Percentiles rank a stretch among this genome's conserved stretches.
phyloP scores from a whole-genome alignment of 1,140 invertebrate genomes.

The Phenacoccus solenopsis region DNA sequence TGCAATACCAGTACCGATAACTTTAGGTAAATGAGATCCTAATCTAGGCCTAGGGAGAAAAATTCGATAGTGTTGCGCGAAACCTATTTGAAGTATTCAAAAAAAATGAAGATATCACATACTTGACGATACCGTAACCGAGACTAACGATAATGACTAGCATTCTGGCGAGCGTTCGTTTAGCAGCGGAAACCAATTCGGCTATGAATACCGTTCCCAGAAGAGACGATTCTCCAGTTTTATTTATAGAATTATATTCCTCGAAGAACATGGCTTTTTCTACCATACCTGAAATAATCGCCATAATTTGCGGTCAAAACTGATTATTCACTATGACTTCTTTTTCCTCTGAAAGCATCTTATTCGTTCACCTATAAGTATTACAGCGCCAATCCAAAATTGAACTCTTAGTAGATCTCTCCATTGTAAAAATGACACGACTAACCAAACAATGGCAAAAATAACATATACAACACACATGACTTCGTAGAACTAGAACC shows the following conservation, averaged over 20 bases:
- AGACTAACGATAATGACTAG: constrained; percentile 85
- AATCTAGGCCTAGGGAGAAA: constrained; percentile 54
- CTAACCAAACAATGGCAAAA: constrained; percentile 69
- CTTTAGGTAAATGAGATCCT: constrained; percentile 70
- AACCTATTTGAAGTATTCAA: background rate
- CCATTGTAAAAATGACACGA: constrained; percentile 75
- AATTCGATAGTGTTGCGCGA: background rate
- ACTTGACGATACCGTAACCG: constrained; percentile 93
- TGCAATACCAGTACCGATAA: constrained; percentile 63
- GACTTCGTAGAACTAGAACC: constrained; percentile 68
- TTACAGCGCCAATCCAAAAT: constrained; percentile 88
- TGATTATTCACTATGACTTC: too few relatives aligned
- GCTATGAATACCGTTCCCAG: constrained; percentile 59
- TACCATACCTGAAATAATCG: constrained; percentile 44
- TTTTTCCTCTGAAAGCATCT: too few relatives aligned
- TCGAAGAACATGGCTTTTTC: constrained; percentile 81
- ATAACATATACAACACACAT: constrained; percentile 81
- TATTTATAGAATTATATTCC: constrained; percentile 69
- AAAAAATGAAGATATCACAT: constrained; percentile 29
- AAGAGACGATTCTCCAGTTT: constrained; percentile 49
- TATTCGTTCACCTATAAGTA: constrained; percentile 62
- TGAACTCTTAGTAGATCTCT: constrained; percentile 82
- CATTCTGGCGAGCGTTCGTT: constrained; percentile 79
- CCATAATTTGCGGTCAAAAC: background rate
- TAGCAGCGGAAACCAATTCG: constrained; percentile 77